phyloP scores from a whole-genome alignment of 2,113 vertebrate genomes.

The Psophia crepitans region DNA sequence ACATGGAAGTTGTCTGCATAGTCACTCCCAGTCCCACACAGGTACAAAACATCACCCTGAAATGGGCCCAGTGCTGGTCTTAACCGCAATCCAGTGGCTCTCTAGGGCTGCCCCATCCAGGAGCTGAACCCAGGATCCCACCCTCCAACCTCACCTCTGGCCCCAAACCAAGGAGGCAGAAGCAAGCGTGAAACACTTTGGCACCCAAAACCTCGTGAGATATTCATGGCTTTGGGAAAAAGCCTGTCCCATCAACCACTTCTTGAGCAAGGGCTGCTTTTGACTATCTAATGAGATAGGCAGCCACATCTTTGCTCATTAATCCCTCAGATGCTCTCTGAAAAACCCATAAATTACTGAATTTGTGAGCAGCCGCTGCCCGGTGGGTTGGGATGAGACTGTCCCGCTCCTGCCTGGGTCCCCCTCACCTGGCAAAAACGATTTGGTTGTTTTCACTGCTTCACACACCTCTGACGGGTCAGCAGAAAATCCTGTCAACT shows the following conservation, averaged over 20 bases:
- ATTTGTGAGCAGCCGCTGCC: conserved; percentile 7
- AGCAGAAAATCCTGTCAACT: conserved; percentile 70
- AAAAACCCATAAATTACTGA: background rate
- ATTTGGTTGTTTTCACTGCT: conserved; percentile 55
- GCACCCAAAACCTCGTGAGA: background rate
- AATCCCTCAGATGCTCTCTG: conserved; percentile 26
- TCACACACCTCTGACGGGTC: conserved; percentile 66
- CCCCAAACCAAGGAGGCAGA: background rate
- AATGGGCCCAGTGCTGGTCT: background rate
- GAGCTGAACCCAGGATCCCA: background rate
- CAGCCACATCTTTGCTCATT: conserved; percentile 25
- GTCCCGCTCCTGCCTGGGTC: background rate
- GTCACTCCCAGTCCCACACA: background rate
- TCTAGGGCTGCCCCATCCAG: background rate
- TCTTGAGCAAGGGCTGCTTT: background rate
- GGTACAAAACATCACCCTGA: background rate
- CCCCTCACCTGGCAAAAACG: conserved; percentile 42
- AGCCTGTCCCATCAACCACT: background rate
- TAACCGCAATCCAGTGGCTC: background rate
- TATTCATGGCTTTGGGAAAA: background rate
- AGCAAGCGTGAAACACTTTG: background rate
- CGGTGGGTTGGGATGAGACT: background rate
- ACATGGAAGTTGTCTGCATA: background rate
- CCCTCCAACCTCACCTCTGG: background rate
- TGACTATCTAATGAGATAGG: background rate